These are phyloP conservation scores for Ptilonorhynchus violaceus DNA, from an alignment of 2,113 vertebrate species.

Conservation along the genomic window DNA sequence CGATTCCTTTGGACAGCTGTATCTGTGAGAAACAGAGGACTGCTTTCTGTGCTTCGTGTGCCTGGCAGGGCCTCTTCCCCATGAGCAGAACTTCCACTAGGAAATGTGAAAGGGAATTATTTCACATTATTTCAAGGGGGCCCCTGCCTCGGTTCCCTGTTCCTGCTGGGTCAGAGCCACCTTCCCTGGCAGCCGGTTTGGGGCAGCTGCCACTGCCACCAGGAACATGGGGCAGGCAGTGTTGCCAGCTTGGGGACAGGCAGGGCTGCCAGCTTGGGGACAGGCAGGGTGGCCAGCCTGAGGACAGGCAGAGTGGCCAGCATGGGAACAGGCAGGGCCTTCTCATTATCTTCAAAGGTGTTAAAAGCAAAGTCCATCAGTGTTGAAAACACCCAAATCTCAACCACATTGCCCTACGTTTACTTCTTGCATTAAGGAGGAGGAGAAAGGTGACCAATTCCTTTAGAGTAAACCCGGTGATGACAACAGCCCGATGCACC, in stretches of 20 bases:
- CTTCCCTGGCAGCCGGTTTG: fast-evolving
- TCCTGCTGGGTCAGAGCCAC: not conserved
- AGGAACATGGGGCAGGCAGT: not conserved
- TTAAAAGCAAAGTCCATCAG: not conserved
- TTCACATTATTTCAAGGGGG: not conserved
- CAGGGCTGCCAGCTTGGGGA: not conserved
- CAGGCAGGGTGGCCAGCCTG: not conserved
- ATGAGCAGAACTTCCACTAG: not conserved
- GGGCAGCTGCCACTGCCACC: not conserved
- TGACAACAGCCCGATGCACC: not conserved
- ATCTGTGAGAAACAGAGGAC: not conserved
- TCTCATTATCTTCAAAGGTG: fast-evolving
- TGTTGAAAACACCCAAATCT: not conserved
- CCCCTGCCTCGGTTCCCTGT: not conserved
- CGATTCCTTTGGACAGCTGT: not conserved
- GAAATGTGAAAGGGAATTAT: not conserved
- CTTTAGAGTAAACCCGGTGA: not conserved
- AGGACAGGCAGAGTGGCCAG: not conserved
- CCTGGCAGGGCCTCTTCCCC: not conserved
- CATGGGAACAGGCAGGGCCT: not conserved
- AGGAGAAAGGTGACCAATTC: not conserved
- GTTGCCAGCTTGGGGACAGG: not conserved
- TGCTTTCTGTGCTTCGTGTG: not conserved
- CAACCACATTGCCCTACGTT: fast-evolving
- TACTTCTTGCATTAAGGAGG: not conserved